Evolutionary conservation across 2,888 invertebrate species (phyloP).

Genomic region (Drosophila histrio): DNA sequence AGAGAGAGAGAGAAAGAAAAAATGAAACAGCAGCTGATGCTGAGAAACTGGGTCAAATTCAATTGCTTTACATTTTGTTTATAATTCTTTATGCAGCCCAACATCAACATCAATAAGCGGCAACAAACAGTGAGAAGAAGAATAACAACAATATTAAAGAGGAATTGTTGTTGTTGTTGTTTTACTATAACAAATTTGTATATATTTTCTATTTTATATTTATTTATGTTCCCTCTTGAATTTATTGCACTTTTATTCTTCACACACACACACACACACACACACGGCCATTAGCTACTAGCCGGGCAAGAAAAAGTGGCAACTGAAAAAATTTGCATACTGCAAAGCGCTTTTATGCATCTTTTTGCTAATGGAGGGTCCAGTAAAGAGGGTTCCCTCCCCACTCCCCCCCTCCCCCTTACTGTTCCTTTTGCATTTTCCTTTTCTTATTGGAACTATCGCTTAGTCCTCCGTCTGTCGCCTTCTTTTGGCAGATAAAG

Average conservation of each 20-base stretch:
- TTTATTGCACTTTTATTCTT: constrained; percentile 77
- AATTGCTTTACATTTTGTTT: constrained; percentile 70
- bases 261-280: constrained; percentile 22
- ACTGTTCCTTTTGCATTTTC: constrained; percentile 1
- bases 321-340: constrained; percentile 67
- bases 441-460: constrained; percentile 10
- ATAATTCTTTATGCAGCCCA: constrained; percentile 44
- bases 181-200: constrained; percentile 50
- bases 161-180: constrained; percentile 37
- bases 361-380: constrained; percentile 54
- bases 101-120: constrained; percentile 22
- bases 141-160: constrained; percentile 15
- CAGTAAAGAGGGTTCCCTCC: constrained; percentile 16
- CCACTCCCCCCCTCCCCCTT: not conserved
- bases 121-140: constrained; percentile 20
- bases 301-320: constrained; percentile 34
- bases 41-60: constrained; percentile 66
- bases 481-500: constrained; percentile 52
- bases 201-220: too few species aligned
- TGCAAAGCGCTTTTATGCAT: constrained; percentile 49
- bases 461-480: constrained; percentile 36
- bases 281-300: constrained; percentile 42
- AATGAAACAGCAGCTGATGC: constrained; percentile 34
- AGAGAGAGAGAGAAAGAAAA: constrained; percentile 16
- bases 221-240: constrained; percentile 64